These are phyloP conservation scores for Lacerta agilis DNA, from an alignment of 2,797 vertebrate species.

Conservation along the genomic window DNA sequence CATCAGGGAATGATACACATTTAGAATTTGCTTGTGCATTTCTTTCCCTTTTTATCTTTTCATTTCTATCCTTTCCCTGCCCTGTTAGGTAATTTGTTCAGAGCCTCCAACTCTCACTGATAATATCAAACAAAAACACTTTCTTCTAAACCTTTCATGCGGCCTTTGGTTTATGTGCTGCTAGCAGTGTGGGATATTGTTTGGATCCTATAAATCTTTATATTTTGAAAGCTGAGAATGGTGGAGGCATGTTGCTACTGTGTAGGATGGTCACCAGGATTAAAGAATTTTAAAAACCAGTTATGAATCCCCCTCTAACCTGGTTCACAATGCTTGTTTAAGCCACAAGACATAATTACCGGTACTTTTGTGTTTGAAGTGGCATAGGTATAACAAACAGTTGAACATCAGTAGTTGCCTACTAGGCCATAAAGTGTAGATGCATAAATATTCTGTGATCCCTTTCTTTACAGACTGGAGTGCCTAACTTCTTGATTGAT, in stretches of 20 bases:
- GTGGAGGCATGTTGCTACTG: background rate
- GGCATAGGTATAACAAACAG: background rate
- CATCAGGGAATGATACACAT: background rate
- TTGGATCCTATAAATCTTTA: background rate
- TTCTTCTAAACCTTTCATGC: background rate
- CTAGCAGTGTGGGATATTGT: background rate
- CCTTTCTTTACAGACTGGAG: slow-evolving; percentile 82
- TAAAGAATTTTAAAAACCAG: background rate
- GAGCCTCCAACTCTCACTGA: background rate
- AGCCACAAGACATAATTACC: background rate
- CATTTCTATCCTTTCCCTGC: background rate
- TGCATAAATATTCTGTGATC: slow-evolving; percentile 32
- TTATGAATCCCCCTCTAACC: too few relatives aligned
- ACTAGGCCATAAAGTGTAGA: background rate
- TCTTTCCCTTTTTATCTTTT: background rate
- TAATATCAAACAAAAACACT: background rate
- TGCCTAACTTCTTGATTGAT: slow-evolving; percentile 87
- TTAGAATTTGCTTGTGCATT: background rate
- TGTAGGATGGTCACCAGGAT: background rate
- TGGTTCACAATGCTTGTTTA: background rate
- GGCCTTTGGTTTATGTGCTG: background rate
- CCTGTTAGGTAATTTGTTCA: background rate
- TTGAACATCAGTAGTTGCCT: background rate
- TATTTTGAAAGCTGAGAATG: background rate
- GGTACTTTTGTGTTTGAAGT: too few relatives aligned